Base-by-base conservation (phyloP, 2,797 vertebrate species). In the Lagocephalus sceleratus region DNA sequence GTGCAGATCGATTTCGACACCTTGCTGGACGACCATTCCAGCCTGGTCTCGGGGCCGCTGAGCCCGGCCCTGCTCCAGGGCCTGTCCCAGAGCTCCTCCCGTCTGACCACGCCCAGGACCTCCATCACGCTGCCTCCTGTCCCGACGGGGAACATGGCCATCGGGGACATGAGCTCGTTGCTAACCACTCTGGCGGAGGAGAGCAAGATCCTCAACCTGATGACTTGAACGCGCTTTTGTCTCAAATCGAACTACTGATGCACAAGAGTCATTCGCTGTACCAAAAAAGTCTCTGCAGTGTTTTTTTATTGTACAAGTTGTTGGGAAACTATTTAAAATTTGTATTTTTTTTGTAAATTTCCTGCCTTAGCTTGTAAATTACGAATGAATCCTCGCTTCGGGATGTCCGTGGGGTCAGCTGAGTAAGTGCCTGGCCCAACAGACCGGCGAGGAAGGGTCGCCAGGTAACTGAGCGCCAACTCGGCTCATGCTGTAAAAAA, bases 111-210 rank as follows among this genome's bases (percentile, higher is more conserved):
- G 4, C 94, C 95, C 44, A 90, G 91, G 55, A 93, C 92, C 85
- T 95, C 94, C 1, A 84, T 94, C 62, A 92, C 92, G 0, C 78
- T 95, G 79, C 92, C 93, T 41, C 85, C 91, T 3, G 85, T 92
- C 64, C 90, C 92, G 59, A 89, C 92, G 49, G 92, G 91, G 64
- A 97, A 97, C 89, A 97, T 96, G 94, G 95, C 94, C 19, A 91
- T 96, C 1, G 93, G 94, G 25, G 93, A 98, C 77, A 96, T 97
- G 95, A 94, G 89, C 87, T 95, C 94, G 42, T 88, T 98, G 92
- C 85, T 97, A 54, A 93, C 85, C 9, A 88, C 94, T 14, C 85
- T 97, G 72, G 93, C 92, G 0, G 94, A 96, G 71, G 95, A 97
- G 81, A 96, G 84, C 88, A 93, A 92, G 85, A 94, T 95, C 82